Percentiles rank a stretch among this genome's conserved stretches.
These are phyloP conservation scores for Drosophila melanogaster DNA, from an alignment of 1,140 invertebrate genomes.

Conservation along the genomic window DNA sequence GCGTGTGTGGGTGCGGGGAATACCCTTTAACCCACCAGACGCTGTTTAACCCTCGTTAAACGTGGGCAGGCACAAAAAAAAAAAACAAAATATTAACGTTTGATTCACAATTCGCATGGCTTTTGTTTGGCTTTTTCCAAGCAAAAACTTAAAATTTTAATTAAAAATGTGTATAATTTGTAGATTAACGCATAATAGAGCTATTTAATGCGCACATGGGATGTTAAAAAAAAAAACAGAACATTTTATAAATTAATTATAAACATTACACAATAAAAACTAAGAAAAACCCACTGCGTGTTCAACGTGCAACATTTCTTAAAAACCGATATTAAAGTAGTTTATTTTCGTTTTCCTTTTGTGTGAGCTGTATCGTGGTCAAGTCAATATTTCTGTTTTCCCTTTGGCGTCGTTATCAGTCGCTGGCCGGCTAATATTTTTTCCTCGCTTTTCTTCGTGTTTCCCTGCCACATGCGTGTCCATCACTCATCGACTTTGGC, in stretches of 20 bases:
- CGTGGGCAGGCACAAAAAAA: conserved; percentile 12
- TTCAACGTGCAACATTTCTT: too few species aligned
- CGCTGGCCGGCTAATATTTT: conserved; percentile 7
- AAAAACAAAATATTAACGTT: not conserved
- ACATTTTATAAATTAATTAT: too few species aligned
- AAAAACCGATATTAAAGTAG: too few species aligned
- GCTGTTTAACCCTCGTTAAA: conserved; percentile 40
- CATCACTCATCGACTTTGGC: conserved; percentile 47
- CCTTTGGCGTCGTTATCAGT: conserved; percentile 25
- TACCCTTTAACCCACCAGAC: conserved; percentile 41
- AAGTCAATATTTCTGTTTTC: conserved; percentile 7
- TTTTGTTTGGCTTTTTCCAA: conserved; percentile 11
- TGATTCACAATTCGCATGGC: conserved; percentile 4
- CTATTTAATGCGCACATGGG: too few species aligned
- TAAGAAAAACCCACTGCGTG: too few species aligned
- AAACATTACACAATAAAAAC: too few species aligned
- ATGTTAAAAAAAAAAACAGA: too few species aligned
- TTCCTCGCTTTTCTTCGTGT: not conserved
- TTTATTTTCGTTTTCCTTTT: not conserved
- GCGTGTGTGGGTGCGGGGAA: conserved; percentile 6
- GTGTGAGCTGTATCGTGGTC: conserved; percentile 14
- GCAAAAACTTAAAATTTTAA: not conserved
- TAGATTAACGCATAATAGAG: too few species aligned
- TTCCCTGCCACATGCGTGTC: conserved; percentile 37
- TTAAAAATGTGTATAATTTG: not conserved